Conservation (phyloP, 2,888 invertebrate species). For the Drosophila cognata region DNA sequence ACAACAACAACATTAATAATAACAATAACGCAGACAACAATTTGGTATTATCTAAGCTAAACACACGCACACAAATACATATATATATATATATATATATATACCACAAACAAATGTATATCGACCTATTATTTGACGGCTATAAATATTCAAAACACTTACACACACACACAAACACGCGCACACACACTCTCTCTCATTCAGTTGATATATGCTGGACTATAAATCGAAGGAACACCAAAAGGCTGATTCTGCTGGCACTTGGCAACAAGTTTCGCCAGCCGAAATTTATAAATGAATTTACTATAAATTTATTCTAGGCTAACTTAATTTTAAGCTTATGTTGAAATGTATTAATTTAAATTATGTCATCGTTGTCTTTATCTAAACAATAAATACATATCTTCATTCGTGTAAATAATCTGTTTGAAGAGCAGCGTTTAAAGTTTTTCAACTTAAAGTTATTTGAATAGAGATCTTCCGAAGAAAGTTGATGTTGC, state of each 20-base stretch:
- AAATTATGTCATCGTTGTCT: not conserved
- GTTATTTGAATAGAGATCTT: no score
- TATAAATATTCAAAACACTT: conserved; percentile 43
- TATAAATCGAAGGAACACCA: not conserved
- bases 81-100: no score
- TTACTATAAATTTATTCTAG: not conserved
- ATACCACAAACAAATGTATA: not conserved
- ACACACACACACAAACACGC: conserved; percentile 8
- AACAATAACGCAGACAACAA: conserved; percentile 33
- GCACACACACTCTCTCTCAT: conserved; percentile 19
- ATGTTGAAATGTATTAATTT: not conserved
- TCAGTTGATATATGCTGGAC: conserved; percentile 6
- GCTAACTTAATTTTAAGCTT: not conserved
- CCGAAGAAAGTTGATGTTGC: no score
- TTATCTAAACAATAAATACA: not conserved
- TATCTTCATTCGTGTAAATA: no score
- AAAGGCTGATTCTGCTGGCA: not conserved
- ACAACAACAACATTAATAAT: conserved; percentile 29
- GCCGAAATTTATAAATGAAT: not conserved
- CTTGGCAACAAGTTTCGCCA: conserved; percentile 29
- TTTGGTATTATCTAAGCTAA: conserved; percentile 31
- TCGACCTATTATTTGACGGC: conserved; percentile 19
- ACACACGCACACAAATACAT: not conserved
- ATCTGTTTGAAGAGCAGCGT: no score
- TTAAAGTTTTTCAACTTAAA: accelerated